phyloP scores from a whole-genome alignment of 2,113 vertebrate species.

The Toxotes chatareus region DNA sequence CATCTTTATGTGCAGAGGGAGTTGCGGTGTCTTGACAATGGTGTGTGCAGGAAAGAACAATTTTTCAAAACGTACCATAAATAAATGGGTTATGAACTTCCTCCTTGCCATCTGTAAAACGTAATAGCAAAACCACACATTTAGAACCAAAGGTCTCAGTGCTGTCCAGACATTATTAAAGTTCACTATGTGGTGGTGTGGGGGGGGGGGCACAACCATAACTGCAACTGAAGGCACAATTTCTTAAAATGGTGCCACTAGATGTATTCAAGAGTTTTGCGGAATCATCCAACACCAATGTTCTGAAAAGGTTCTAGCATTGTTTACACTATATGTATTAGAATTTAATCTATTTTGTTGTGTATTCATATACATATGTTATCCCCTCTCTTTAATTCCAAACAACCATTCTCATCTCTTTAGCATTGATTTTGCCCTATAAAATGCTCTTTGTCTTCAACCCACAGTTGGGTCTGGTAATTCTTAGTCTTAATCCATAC shows the following conservation, averaged over 20 bases:
- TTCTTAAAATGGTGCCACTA: background rate
- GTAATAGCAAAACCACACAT: background rate
- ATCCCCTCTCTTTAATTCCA: background rate
- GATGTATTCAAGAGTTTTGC: background rate
- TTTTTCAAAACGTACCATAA: slow-evolving; percentile 72
- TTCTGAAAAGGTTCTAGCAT: background rate
- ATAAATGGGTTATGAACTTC: slow-evolving; percentile 71
- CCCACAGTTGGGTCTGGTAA: background rate
- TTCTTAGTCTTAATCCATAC: slow-evolving; percentile 6
- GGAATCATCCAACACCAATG: background rate
- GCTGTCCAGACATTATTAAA: background rate
- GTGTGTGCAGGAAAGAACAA: background rate
- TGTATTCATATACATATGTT: background rate
- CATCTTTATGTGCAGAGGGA: background rate
- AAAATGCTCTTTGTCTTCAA: slow-evolving; percentile 4
- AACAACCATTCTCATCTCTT: background rate
- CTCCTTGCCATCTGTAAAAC: slow-evolving; percentile 55
- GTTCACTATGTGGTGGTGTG: too few species aligned
- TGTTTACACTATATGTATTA: background rate
- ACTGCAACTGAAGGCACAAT: background rate
- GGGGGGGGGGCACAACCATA: too few species aligned
- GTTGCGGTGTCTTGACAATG: background rate
- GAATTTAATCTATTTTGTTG: background rate
- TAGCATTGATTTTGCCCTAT: slow-evolving; percentile 2
- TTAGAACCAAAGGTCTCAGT: background rate